These are phyloP conservation scores for Onychomys arenicola DNA, from an alignment of 2,797 vertebrate genomes.

Conservation along the genomic window DNA sequence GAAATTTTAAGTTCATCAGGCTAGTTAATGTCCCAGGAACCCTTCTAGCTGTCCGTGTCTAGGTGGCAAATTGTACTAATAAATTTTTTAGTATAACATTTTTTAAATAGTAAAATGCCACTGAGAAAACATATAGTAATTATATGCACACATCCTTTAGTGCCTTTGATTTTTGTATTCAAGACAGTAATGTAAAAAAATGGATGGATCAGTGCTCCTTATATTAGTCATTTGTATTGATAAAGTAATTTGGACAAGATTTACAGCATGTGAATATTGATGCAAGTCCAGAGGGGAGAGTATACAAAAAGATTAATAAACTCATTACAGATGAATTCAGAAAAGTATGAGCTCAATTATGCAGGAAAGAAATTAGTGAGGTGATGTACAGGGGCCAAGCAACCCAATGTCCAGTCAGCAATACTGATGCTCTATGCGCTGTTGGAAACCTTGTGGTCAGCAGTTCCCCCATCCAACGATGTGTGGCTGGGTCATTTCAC, in stretches of 20 bases:
- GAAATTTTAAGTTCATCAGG: background rate
- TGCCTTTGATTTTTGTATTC: slow-evolving; percentile 16
- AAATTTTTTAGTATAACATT: background rate
- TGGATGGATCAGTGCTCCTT: background rate
- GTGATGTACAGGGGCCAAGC: background rate
- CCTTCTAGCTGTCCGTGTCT: background rate
- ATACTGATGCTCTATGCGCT: background rate
- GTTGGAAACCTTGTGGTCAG: background rate
- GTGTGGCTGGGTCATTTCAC: background rate
- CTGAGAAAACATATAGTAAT: background rate
- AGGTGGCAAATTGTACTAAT: background rate
- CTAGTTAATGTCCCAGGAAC: background rate
- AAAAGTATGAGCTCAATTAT: background rate
- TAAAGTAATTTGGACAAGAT: slow-evolving; percentile 43
- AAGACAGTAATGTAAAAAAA: slow-evolving; percentile 23
- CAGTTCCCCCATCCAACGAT: background rate
- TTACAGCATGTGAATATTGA: background rate
- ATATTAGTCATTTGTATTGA: slow-evolving; percentile 24
- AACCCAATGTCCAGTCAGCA: background rate
- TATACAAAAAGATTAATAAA: background rate
- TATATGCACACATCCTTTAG: background rate
- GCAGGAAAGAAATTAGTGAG: background rate
- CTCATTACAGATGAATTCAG: background rate
- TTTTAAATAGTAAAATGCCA: background rate
- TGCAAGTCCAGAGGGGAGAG: background rate